phyloP scores from a whole-genome alignment of 2,797 vertebrate genomes.

The Syndactyla subalaris region DNA sequence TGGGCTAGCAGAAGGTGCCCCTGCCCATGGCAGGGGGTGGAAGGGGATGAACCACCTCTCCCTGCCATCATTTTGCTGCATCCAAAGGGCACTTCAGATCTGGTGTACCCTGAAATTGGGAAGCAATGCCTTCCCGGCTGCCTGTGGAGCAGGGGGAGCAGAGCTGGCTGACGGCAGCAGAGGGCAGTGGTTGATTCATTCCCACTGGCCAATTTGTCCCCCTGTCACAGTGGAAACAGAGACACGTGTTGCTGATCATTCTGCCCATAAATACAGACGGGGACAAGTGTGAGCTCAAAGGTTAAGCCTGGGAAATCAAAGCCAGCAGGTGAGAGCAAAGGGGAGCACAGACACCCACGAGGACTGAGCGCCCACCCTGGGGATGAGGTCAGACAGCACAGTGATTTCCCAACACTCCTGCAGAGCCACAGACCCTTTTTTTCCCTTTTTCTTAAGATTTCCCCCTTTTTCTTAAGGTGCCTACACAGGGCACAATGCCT shows the following conservation, averaged over 20 bases:
- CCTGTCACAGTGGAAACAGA: fast-evolving
- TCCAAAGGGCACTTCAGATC: neutral
- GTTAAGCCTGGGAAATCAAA: neutral
- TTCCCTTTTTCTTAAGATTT: neutral
- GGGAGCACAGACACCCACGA: fast-evolving
- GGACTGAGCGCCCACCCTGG: fast-evolving
- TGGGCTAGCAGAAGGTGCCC: neutral
- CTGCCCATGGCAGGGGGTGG: neutral
- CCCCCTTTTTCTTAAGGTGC: neutral
- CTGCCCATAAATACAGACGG: neutral
- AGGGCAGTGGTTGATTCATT: neutral
- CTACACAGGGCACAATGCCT: neutral
- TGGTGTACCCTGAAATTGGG: neutral
- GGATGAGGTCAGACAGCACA: fast-evolving
- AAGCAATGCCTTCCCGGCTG: neutral
- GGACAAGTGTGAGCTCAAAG: neutral
- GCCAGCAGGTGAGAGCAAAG: neutral
- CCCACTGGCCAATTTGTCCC: neutral
- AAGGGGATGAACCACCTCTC: neutral
- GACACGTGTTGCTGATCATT: neutral
- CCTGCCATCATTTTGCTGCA: neutral
- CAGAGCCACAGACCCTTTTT: too few relatives aligned
- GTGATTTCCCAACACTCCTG: fast-evolving
- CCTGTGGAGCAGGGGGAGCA: neutral
- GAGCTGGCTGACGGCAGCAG: neutral